phyloP scores from a whole-genome alignment of 2,113 vertebrate species.

The Peromyscus leucopus region DNA sequence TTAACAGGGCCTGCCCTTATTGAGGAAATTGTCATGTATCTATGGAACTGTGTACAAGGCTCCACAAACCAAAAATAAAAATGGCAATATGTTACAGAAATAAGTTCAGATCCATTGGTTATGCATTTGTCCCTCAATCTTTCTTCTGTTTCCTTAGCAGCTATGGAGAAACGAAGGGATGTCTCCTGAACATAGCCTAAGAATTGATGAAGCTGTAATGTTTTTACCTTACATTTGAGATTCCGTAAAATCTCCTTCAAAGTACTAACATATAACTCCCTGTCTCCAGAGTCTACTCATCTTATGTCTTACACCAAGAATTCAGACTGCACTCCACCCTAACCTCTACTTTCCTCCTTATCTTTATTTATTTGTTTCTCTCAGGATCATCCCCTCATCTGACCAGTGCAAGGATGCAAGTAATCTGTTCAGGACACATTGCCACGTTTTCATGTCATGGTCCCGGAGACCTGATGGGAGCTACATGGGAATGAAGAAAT shows the following conservation, averaged over 20 bases:
- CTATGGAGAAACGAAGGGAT: neutral
- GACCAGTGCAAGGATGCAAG: too few relatives aligned
- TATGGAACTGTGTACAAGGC: neutral
- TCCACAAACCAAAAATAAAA: neutral
- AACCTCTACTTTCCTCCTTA: neutral
- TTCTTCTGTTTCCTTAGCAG: neutral
- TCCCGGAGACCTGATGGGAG: too few relatives aligned
- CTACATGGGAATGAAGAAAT: too few relatives aligned
- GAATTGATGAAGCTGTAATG: neutral
- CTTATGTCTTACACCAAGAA: too few relatives aligned
- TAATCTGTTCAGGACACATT: too few relatives aligned
- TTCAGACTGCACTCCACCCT: too few relatives aligned
- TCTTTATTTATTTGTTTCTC: neutral
- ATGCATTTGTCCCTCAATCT: neutral
- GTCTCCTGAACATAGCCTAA: neutral
- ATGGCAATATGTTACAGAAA: neutral
- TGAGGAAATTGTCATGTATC: neutral
- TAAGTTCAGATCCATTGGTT: neutral
- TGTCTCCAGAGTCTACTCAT: neutral
- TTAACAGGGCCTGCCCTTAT: neutral
- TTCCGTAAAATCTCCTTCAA: neutral
- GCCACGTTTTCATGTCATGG: too few relatives aligned
- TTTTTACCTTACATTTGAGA: neutral
- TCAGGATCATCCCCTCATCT: too few relatives aligned
- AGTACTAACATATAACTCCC: neutral